phyloP scores from a whole-genome alignment of 2,797 vertebrate genomes.

The Pseudomugil gertrudae region DNA sequence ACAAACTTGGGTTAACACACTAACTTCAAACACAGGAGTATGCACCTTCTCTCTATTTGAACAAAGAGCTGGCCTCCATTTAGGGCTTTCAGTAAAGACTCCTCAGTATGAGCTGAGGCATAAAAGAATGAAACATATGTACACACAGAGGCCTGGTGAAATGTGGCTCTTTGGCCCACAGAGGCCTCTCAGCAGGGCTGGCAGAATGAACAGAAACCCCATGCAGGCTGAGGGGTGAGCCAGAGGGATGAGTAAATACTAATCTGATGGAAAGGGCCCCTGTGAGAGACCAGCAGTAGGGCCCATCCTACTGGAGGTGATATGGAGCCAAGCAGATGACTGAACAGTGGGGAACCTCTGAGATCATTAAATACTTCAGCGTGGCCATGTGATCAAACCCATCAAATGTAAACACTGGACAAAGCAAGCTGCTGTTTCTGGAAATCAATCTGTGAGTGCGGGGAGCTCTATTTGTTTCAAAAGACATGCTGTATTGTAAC shows the following conservation, averaged over 20 bases:
- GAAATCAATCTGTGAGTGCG: slow-evolving; percentile 72
- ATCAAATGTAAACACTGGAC: slow-evolving; percentile 73
- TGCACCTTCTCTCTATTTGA: slow-evolving; percentile 55
- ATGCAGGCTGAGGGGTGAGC: slow-evolving; percentile 71
- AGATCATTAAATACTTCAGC: slow-evolving; percentile 71
- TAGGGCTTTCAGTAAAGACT: slow-evolving; percentile 58
- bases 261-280: slow-evolving; percentile 71
- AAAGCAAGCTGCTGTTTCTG: slow-evolving; percentile 71
- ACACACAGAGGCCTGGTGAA: slow-evolving; percentile 69
- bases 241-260: slow-evolving; percentile 78
- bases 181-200: slow-evolving; percentile 74
- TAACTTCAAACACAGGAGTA: slow-evolving; percentile 36
- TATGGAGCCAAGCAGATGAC: slow-evolving; percentile 73
- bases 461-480: slow-evolving; percentile 73
- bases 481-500: slow-evolving; percentile 62
- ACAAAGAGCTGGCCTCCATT: slow-evolving; percentile 65
- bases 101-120: slow-evolving; percentile 60
- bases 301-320: slow-evolving; percentile 59
- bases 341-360: slow-evolving; percentile 61
- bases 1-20: slow-evolving; percentile 43
- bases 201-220: slow-evolving; percentile 80
- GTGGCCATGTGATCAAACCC: slow-evolving; percentile 79
- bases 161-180: slow-evolving; percentile 59
- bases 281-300: slow-evolving; percentile 64
- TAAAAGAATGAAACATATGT: slow-evolving; percentile 57